Percentiles rank a stretch among this genome's conserved stretches.
These are phyloP conservation scores for Ommatoiulus sabulosus DNA, from an alignment of 2,888 invertebrate genomes.

Conservation along the genomic window DNA sequence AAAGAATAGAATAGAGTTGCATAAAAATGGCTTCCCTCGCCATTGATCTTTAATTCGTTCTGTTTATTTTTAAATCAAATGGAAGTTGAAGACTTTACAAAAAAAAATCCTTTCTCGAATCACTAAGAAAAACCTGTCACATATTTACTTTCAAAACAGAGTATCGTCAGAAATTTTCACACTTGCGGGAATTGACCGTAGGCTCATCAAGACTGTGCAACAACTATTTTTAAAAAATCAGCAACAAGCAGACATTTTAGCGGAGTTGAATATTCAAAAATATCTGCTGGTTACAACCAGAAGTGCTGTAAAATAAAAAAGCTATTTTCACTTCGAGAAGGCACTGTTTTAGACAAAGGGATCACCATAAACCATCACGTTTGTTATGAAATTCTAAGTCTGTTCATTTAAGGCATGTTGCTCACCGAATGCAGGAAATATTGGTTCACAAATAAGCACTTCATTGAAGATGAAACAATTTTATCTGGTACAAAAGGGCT, in stretches of 20 bases:
- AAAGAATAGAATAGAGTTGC: too few relatives aligned
- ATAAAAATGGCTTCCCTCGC: too few relatives aligned
- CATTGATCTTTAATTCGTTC: too few relatives aligned
- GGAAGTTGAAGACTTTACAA: too few relatives aligned
- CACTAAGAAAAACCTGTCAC: too few relatives aligned
- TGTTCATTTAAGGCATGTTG: not conserved
- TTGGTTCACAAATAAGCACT: not conserved
- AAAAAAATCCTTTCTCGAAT: too few relatives aligned
- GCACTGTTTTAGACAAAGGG: not conserved
- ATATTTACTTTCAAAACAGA: too few relatives aligned
- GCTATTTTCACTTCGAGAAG: conserved; percentile 8
- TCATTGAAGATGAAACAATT: not conserved
- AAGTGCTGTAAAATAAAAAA: not conserved
- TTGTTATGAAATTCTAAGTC: not conserved
- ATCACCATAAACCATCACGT: not conserved
- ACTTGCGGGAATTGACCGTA: too few relatives aligned
- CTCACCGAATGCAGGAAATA: not conserved
- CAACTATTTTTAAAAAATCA: not conserved
- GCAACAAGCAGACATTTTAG: not conserved
- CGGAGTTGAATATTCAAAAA: not conserved
- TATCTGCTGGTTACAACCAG: not conserved
- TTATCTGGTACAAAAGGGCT: not conserved
- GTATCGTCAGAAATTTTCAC: too few relatives aligned
- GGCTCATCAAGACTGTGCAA: too few relatives aligned
- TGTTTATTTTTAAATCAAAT: too few relatives aligned